Conservation (phyloP, 1,140 invertebrate species). For the Solen grandis region DNA sequence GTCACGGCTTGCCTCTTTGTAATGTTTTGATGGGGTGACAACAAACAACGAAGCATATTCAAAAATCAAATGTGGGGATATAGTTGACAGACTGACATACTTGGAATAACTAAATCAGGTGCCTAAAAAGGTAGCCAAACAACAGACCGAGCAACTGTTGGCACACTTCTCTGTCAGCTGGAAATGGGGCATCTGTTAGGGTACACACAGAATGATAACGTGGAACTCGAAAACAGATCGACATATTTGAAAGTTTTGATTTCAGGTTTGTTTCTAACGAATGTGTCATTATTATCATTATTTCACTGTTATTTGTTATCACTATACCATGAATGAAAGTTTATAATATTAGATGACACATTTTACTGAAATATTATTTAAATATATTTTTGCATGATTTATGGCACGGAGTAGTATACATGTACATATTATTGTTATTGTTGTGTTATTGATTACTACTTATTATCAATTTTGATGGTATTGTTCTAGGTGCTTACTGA, state of each 20-base stretch:
- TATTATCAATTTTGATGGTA: too few species aligned
- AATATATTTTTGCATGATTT: too few species aligned
- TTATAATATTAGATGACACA: too few species aligned
- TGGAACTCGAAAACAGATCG: slow-evolving; percentile 63
- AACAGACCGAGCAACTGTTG: slow-evolving; percentile 43
- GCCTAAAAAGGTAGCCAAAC: slow-evolving; percentile 51
- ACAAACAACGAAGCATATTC: slow-evolving; percentile 64
- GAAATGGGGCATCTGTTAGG: slow-evolving; percentile 61
- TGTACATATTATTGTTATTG: too few species aligned
- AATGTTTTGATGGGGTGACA: slow-evolving; percentile 59
- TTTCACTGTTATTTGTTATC: too few species aligned
- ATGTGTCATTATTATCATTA: too few species aligned
- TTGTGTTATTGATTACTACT: too few species aligned
- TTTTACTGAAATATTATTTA: too few species aligned
- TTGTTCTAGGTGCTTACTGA: too few species aligned
- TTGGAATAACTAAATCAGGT: slow-evolving; percentile 49
- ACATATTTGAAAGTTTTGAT: slow-evolving; percentile 67
- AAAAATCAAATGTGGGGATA: slow-evolving; percentile 54
- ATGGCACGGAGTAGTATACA: too few species aligned
- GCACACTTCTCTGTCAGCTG: slow-evolving; percentile 66
- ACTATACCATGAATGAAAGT: too few species aligned
- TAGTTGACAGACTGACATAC: slow-evolving; percentile 35
- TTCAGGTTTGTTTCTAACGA: slow-evolving; percentile 60
- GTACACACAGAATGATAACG: slow-evolving; percentile 34
- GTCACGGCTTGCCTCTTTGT: neutral